Evolutionary conservation across 2,113 vertebrate genomes (phyloP), one percentile per base, ranked within the genome.

Genomic region (Chloropsis cyanopogon): DNA sequence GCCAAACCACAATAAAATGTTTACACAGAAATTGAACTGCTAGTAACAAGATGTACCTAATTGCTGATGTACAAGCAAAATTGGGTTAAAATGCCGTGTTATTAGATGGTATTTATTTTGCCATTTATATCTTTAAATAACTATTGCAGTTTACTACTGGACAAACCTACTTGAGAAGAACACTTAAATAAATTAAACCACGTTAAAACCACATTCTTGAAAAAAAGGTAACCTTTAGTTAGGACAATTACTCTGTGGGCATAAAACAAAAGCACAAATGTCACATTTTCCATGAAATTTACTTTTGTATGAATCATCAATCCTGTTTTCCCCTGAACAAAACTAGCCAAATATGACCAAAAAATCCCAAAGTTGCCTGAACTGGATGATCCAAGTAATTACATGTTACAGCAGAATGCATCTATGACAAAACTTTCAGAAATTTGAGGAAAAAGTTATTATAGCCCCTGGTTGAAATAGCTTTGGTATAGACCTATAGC

Each of bases 251-350:
- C 75, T 83, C 87, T 93, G 93, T 44, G 93, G 92, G 79, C 85
- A 63, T 90, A 92, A 96, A 87, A 94, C 93, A 95, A 97, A 95
- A 95, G 95, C 78, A 87, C 23, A 93, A 79, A 88, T 81, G 88
- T 96, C 94, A 95, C 31, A 90, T 96, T 96, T 97, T 97, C 95
- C 95, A 81, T 94, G 78, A 91, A 93, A 92, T 92, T 96, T 91
- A 88, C 92, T 95, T 95, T 92, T 75, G 75, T 86, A 88, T 97
- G 96, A 96, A 92, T 97, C 95, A 96, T 75, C 93, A 96, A 82
- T 95, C 92, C 94, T 94, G 76, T 96, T 97, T 97, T 93, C 94
- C 80, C 93, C 87, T 92, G 93, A 96, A 94, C 35, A 86, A 83
- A 95, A 92, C 75, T 44, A 92, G 79, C 47, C 82, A 96, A 95